Conservation (phyloP, 1,140 invertebrate species). For the Hycleus cichorii region DNA sequence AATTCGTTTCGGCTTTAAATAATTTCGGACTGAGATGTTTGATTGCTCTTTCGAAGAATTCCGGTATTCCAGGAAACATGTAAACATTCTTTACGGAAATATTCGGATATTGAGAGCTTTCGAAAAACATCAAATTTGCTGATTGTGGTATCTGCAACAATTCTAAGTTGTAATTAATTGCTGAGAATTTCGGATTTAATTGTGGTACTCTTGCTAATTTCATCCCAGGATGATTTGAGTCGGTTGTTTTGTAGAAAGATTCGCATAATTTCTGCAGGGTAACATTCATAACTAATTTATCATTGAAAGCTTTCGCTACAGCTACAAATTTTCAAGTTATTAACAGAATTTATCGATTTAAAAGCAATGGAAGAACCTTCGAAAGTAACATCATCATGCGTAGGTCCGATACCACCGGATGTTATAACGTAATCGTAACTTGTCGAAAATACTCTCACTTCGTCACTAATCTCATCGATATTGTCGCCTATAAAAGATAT, state of each 20-base stretch:
- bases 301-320: conserved; percentile 63
- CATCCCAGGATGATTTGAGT: conserved; percentile 40
- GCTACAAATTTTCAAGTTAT: conserved; percentile 31
- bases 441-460: conserved; percentile 59
- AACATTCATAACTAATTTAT: conserved; percentile 50
- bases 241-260: conserved; percentile 40
- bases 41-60: conserved; percentile 56
- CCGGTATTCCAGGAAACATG: conserved; percentile 71
- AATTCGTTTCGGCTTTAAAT: conserved; percentile 39
- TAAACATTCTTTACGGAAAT: conserved; percentile 65
- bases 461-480: conserved; percentile 58
- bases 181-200: not conserved
- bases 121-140: conserved; percentile 41
- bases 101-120: conserved; percentile 51
- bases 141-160: conserved; percentile 43
- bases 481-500: conserved; percentile 67
- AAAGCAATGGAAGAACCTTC: conserved; percentile 45
- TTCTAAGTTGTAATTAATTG: conserved; percentile 2
- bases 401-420: conserved; percentile 74
- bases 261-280: conserved; percentile 53
- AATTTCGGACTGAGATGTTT: conserved; percentile 35
- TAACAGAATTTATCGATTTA: not conserved
- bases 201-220: conserved; percentile 41
- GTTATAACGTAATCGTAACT: conserved; percentile 63
- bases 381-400: conserved; percentile 80